Base-by-base conservation (phyloP, 2,888 invertebrate species). In the Dolichopus griseipennis region DNA sequence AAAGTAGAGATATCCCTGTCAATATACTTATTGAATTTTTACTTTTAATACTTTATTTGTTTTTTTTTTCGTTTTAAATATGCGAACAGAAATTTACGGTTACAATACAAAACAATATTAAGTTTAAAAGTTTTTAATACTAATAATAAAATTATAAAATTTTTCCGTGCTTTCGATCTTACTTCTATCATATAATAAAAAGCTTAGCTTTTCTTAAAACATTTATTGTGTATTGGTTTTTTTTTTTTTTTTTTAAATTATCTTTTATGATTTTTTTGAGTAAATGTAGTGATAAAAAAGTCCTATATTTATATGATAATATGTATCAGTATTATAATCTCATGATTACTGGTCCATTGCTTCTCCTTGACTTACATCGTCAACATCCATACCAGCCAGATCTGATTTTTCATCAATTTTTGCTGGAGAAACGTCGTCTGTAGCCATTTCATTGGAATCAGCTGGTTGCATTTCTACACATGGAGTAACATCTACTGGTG, bases 291-390 rank as follows among this genome's bases (percentile, higher is more conserved):
- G 52, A 52, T 15, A 52, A 18, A n/a, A 52, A n/a, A 18, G 15
- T 52, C 52, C 18, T 52, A 52, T 6, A 52, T 52, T 52, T 52
- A 52, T 12, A 52, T 52, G 27, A 18, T 52, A n/a, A 62, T 20
- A 8, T 62, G n/a, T 62, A 22, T 22, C n/a, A 61, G 61, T 12
- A 61, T 61, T 61, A 8, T 12, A 22, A 62, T 62, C 20, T 62
- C 7, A 22, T 18, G 7, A 22, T 74, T 81, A 81, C 73, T 81
- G 81, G 73, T 81, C 79, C 81, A 81, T 81, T 68, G 81, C 81
- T 62, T 72, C 73, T 74, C 81, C 79, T 68, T 79, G 80, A 73
- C 80, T 81, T 71, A 79, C 79, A 67, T 81, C 81, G 65, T 81
- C 81, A 21, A 81, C 78, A 69, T 81, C 81, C 81, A 81, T 81